Conservation (phyloP, 2,888 invertebrate species). For the Trichogramma dendrolimi region DNA sequence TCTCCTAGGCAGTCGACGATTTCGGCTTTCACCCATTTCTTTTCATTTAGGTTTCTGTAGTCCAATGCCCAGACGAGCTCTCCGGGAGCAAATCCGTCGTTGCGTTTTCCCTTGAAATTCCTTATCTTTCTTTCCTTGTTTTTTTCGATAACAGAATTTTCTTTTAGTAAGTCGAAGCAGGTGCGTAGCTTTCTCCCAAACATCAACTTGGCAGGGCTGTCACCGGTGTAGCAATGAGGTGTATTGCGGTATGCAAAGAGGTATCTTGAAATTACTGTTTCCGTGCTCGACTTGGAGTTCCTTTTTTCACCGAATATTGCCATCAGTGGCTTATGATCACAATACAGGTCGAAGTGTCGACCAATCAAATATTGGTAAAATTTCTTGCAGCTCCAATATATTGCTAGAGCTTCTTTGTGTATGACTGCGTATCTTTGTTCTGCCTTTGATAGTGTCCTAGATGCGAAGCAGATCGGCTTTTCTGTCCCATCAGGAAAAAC, state of each 20-base stretch:
- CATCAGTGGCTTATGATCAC: constrained; percentile 14
- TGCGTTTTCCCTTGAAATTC: not conserved
- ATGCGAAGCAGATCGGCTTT: constrained; percentile 7
- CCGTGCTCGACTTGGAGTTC: not conserved
- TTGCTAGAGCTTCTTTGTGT: constrained; percentile 13
- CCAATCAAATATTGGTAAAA: constrained; percentile 17
- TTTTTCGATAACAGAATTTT: not conserved
- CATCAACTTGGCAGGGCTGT: not conserved
- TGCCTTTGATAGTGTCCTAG: not conserved
- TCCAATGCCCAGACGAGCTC: constrained; percentile 13
- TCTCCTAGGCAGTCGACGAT: constrained; percentile 5
- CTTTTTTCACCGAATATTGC: too few relatives aligned
- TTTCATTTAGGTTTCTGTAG: constrained; percentile 5
- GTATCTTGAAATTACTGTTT: not conserved
- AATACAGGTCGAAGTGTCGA: constrained; percentile 7
- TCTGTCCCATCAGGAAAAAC: constrained; percentile 2
- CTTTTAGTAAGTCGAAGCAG: not conserved
- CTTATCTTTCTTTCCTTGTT: not conserved
- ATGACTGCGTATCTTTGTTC: constrained; percentile 13
- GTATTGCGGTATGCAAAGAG: not conserved
- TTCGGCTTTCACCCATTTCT: constrained; percentile 5
- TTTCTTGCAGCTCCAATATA: constrained; percentile 9
- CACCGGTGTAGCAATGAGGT: not conserved
- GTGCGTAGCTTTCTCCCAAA: not conserved
- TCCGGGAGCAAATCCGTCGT: constrained; percentile 1